Evolutionary conservation across 2,888 invertebrate genomes (phyloP).

Genomic region (Perizoma affinitatum): DNA sequence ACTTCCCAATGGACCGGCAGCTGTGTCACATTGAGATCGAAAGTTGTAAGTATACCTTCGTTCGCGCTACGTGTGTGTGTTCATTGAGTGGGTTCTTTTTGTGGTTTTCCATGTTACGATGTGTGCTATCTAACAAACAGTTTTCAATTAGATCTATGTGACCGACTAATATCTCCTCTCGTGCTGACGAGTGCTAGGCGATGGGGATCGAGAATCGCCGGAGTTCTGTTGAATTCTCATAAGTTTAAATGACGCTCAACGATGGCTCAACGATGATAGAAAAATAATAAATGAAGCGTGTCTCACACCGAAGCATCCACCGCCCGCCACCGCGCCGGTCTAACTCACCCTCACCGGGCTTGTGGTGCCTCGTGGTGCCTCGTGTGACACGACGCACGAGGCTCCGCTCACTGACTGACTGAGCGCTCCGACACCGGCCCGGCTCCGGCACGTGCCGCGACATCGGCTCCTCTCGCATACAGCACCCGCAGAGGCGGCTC

Average conservation of each 20-base stretch:
- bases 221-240: conserved; percentile 2
- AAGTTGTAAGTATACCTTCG: conserved; percentile 92
- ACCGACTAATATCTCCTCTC: conserved; percentile 7
- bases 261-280: conserved; percentile 53
- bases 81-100: conserved; percentile 3
- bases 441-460: conserved; percentile 36
- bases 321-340: conserved; percentile 42
- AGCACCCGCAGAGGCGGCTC: conserved; percentile 35
- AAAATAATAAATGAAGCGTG: conserved; percentile 55
- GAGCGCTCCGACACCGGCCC: conserved; percentile 20
- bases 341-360: conserved; percentile 52
- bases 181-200: conserved; percentile 20
- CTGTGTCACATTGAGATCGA: conserved; percentile 96
- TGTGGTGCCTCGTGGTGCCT: conserved; percentile 39
- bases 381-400: conserved; percentile 3
- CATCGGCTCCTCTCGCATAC: conserved; percentile 31
- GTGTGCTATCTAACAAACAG: conserved; percentile 17
- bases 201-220: conserved; percentile 28
- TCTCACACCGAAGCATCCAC: conserved; percentile 56
- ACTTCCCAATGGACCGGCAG: conserved; percentile 97
- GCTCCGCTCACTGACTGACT: conserved; percentile 6
- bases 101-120: conserved; percentile 18
- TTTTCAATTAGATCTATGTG: conserved; percentile 16
- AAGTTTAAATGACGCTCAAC: background rate
- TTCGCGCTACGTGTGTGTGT: conserved; percentile 13